phyloP scores from a whole-genome alignment of 2,888 invertebrate species.

The Idaea biselata region DNA sequence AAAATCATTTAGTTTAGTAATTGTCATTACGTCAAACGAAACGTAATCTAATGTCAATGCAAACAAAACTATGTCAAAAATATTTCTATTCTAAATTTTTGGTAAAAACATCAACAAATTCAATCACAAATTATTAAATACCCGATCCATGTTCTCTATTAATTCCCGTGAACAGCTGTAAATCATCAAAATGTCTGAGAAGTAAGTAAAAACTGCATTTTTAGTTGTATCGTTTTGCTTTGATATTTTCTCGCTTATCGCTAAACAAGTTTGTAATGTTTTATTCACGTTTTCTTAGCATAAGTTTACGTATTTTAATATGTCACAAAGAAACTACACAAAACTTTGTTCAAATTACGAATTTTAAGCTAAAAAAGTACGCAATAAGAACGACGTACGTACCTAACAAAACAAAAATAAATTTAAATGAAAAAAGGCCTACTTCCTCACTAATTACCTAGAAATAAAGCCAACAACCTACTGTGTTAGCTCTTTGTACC shows the following conservation, averaged over 20 bases:
- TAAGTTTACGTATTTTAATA: constrained; percentile 1
- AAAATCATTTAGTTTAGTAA: neutral
- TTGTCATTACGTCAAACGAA: constrained; percentile 17
- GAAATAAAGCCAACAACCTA: neutral
- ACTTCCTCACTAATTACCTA: neutral
- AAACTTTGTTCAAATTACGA: neutral
- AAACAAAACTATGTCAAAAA: constrained; percentile 77
- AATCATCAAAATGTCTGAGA: constrained; percentile 66
- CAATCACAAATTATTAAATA: constrained; percentile 53
- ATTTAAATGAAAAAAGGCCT: neutral
- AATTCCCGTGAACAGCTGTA: constrained; percentile 45
- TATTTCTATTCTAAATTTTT: constrained; percentile 72
- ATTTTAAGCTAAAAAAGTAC: neutral
- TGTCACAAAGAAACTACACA: neutral
- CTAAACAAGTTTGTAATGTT: constrained; percentile 41
- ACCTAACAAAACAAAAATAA: neutral
- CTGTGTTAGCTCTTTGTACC: neutral
- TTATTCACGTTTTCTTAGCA: constrained; percentile 13
- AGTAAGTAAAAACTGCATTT: constrained; percentile 53
- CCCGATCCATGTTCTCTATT: constrained; percentile 60
- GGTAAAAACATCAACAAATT: constrained; percentile 68
- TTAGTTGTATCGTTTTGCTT: constrained; percentile 30
- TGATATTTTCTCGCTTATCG: constrained; percentile 45
- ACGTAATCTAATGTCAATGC: constrained; percentile 68
- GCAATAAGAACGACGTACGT: neutral